Conservation (phyloP, 1,140 invertebrate species). For the Lamellibrachia luymesi region DNA sequence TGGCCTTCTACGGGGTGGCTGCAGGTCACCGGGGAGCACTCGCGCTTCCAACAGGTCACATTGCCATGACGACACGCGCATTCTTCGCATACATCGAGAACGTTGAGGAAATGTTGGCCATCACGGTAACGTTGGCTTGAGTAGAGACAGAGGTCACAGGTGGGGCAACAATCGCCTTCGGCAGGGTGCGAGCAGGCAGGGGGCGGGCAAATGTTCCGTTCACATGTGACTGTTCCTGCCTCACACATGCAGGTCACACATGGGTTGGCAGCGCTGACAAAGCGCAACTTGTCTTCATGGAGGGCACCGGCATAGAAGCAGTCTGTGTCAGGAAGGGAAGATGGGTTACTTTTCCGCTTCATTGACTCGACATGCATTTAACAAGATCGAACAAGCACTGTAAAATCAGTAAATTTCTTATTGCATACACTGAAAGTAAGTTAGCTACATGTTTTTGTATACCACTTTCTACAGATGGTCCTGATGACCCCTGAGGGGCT, state of each 20-base stretch:
- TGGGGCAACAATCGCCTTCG: slow-evolving; percentile 29
- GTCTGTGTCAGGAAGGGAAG: neutral
- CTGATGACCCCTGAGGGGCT: too few species aligned
- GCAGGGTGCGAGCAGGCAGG: slow-evolving; percentile 30
- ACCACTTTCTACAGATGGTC: too few species aligned
- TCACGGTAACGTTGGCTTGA: slow-evolving; percentile 29
- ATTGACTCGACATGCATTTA: neutral
- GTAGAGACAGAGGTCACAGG: slow-evolving; percentile 34
- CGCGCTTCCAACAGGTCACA: slow-evolving; percentile 15
- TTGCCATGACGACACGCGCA: slow-evolving; percentile 26
- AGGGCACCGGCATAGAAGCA: neutral
- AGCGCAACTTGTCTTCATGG: slow-evolving; percentile 34
- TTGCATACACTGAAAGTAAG: too few species aligned
- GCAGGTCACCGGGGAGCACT: slow-evolving; percentile 32
- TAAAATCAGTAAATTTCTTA: too few species aligned
- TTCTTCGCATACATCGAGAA: slow-evolving; percentile 35
- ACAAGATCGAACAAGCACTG: too few species aligned
- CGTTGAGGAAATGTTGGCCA: slow-evolving; percentile 28
- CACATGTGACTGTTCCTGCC: slow-evolving; percentile 30
- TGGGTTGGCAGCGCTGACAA: slow-evolving; percentile 29
- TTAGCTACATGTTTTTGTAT: too few species aligned
- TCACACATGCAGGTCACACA: slow-evolving; percentile 36
- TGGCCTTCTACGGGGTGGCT: slow-evolving; percentile 32
- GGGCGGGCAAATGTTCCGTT: slow-evolving; percentile 20
- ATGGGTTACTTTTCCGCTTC: neutral